phyloP scores from a whole-genome alignment of 2,888 invertebrate genomes.

The Nasonia oneida region DNA sequence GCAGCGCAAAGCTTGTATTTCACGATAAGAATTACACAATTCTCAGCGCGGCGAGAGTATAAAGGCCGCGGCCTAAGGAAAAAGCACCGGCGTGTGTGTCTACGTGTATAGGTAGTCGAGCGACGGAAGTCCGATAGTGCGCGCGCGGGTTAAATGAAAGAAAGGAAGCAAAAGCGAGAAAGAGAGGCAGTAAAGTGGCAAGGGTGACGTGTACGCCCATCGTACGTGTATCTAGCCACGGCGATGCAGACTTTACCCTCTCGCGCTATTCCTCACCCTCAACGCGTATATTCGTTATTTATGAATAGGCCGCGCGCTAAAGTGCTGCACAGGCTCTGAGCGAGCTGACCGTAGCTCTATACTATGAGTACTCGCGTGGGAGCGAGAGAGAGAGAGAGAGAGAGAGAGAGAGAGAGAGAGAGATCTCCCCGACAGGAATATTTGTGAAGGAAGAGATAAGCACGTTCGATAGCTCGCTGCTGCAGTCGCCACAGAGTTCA shows the following conservation, averaged over 20 bases:
- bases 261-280: constrained; percentile 1
- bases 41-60: constrained; percentile 30
- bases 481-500: background rate
- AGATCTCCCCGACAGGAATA: constrained; percentile 19
- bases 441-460: constrained; percentile 50
- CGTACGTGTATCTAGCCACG: background rate
- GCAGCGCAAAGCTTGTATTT: constrained; percentile 10
- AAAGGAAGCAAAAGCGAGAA: background rate
- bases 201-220: constrained; percentile 23
- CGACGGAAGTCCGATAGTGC: constrained; percentile 17
- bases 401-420: too few species aligned
- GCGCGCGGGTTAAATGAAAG: constrained; percentile 24
- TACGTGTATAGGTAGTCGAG: too few species aligned
- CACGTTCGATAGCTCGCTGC: constrained; percentile 31
- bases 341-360: background rate
- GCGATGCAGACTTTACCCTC: background rate
- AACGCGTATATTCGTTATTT: constrained; percentile 40
- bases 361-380: too few species aligned
- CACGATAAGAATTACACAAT: constrained; percentile 55
- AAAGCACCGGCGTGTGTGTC: background rate
- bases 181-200: constrained; percentile 21
- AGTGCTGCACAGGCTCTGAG: background rate
- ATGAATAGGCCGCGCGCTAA: constrained; percentile 21
- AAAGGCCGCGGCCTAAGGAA: constrained; percentile 23
- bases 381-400: too few species aligned